Conservation (phyloP, 2,888 invertebrate genomes). For the Phaonia tiefii region DNA sequence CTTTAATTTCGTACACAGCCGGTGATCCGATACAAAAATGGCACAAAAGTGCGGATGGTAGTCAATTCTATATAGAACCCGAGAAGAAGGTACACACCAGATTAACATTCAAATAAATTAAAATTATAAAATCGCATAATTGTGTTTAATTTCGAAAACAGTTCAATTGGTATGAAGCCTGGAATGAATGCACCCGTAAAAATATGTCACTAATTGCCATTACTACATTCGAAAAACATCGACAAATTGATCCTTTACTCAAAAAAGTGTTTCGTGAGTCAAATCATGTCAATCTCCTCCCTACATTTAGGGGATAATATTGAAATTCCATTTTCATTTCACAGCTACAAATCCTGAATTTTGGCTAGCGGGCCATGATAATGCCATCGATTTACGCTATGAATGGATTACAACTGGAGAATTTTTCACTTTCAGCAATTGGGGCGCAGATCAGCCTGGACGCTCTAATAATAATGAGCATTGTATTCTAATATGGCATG, state of each 20-base stretch:
- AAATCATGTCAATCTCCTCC: background rate
- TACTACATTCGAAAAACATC: conserved; percentile 44
- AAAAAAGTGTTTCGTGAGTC: conserved; percentile 42
- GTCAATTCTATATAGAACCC: conserved; percentile 52
- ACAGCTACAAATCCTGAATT: conserved; percentile 26
- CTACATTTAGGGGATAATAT: no score
- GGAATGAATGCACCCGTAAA: conserved; percentile 56
- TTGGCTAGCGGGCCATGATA: conserved; percentile 56
- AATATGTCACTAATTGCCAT: conserved; percentile 62
- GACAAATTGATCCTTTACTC: conserved; percentile 52
- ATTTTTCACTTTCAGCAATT: background rate
- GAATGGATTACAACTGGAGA: conserved; percentile 15
- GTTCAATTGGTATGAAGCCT: conserved; percentile 60
- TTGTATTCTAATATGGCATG: background rate
- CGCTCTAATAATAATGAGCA: background rate
- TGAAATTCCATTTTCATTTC: background rate
- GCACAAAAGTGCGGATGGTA: conserved; percentile 55
- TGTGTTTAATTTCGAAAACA: conserved; percentile 11
- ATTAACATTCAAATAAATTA: background rate
- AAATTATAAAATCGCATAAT: no score
- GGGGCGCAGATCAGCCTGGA: background rate
- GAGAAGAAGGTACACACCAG: conserved; percentile 27
- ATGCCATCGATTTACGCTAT: conserved; percentile 48
- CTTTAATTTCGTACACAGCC: background rate
- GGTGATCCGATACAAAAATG: background rate